These are phyloP conservation scores for Scaeva pyrastri DNA, from an alignment of 2,888 invertebrate genomes.

Conservation along the genomic window DNA sequence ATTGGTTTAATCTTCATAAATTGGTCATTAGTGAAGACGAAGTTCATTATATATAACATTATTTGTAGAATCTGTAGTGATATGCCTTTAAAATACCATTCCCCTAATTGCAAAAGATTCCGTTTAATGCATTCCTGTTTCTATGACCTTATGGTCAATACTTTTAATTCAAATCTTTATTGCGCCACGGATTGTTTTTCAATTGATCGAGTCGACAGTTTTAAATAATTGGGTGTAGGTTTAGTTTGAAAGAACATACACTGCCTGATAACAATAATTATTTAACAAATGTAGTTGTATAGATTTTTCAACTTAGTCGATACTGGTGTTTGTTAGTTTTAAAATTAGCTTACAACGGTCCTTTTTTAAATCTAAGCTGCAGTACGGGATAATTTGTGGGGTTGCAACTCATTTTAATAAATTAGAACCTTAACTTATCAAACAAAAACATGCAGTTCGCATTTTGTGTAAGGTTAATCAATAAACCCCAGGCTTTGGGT, in stretches of 20 bases:
- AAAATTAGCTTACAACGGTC: too few species aligned
- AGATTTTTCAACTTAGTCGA: conserved; percentile 10
- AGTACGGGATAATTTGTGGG: too few species aligned
- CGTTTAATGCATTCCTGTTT: background rate
- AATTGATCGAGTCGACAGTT: conserved; percentile 6
- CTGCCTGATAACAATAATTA: background rate
- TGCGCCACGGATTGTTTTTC: background rate
- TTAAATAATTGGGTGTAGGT: conserved; percentile 1
- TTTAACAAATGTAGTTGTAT: background rate
- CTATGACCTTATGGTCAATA: background rate
- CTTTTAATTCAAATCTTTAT: background rate
- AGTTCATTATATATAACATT: conserved; percentile 6
- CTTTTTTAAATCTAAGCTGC: too few species aligned
- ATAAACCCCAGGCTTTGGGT: background rate
- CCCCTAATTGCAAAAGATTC: background rate
- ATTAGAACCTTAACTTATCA: background rate
- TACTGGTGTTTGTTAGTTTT: background rate
- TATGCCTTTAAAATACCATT: background rate
- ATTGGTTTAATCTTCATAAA: conserved; percentile 18
- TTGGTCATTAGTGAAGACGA: conserved; percentile 22
- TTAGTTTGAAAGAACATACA: conserved; percentile 11
- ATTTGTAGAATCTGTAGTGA: background rate
- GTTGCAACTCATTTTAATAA: too few species aligned
- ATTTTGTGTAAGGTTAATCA: background rate
- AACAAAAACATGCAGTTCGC: background rate